Base-by-base conservation (phyloP, 2,888 invertebrate species). In the Argyresthia goedartella region DNA sequence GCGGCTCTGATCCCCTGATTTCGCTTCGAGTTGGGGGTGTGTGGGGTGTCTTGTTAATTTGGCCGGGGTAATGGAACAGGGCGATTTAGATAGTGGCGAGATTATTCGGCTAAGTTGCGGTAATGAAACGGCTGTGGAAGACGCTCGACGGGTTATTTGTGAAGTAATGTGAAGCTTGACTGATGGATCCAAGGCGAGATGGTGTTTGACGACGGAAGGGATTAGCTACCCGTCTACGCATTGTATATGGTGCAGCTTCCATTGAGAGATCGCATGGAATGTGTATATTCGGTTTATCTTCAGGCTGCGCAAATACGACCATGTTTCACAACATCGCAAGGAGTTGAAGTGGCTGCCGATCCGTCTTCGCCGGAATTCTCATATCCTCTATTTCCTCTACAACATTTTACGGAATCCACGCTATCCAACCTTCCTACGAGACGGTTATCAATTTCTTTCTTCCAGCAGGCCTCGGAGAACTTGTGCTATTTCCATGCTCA, bases 81-180 rank as follows among this genome's bases (percentile, higher is more conserved):
- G 13, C 51, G 51, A 51, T 51, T 51, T 51, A 51, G 51, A 51
- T 51, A 44, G 44, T 39, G 48, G 14, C 48, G 48, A 48, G 48
- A 48, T 48, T 48, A 48, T 48, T 48, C 36, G 13, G 35, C 11
- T 35, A 35, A 48, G 48, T 48, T 33, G 44, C 9, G 44, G 44
- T 44, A 44, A 44, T 44, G 44, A 44, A 44, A 44, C 14, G 44
- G 44, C 44, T 41, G 41, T 11, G 41, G 41, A 41, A 41, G 41
- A 11, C 41, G 41, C 6, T 10, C 11, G 41, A 10, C 11, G 41
- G 41, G 41, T 11, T 41, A 41, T 41, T 41, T 41, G 41, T 13
- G 41, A 41, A 11, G 41, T 11, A 13, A 41, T 13, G 11, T 10
- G n/a, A 11, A 11, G 41, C 41, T 41, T 41, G 41, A 41, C 41